phyloP scores from a whole-genome alignment of 2,888 invertebrate genomes.

The Trissonchulus sp. region DNA sequence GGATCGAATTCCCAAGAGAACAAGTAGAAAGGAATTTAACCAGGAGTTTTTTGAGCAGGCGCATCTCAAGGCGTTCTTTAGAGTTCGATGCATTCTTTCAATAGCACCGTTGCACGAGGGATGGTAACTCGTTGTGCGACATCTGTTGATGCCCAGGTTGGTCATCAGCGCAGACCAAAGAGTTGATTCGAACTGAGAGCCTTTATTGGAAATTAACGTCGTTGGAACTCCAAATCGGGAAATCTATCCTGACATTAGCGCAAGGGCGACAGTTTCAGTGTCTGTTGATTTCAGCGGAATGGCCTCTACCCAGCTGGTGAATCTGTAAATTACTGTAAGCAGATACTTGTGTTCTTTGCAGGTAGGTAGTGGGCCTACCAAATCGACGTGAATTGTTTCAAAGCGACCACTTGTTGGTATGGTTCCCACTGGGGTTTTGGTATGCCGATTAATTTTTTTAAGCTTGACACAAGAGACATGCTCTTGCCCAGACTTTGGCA shows the following conservation, averaged over 20 bases:
- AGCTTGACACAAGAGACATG: constrained; percentile 5
- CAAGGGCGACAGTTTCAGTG: constrained; percentile 10
- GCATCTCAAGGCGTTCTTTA: constrained; percentile 8
- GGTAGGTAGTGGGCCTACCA: constrained; percentile 18
- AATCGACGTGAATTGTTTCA: constrained; percentile 20
- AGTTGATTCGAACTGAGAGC: constrained; percentile 14
- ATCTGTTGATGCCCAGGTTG: not conserved
- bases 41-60: not conserved
- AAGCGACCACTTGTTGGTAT: constrained; percentile 10
- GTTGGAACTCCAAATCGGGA: constrained; percentile 18
- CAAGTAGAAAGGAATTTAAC: not conserved
- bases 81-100: constrained; percentile 12
- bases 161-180: not conserved
- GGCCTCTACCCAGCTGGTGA: constrained; percentile 18
- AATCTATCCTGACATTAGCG: constrained; percentile 7
- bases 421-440: not conserved
- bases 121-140: constrained; percentile 19
- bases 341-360: constrained; percentile 11
- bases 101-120: constrained; percentile 20
- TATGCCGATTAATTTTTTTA: constrained; percentile 4
- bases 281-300: constrained; percentile 4
- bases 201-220: not conserved
- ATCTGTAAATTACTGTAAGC: constrained; percentile 12
- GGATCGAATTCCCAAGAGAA: constrained; percentile 11
- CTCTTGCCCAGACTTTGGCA: not conserved